Percentiles rank a stretch among this genome's conserved stretches.
phyloP scores from a whole-genome alignment of 2,888 invertebrate genomes.

The Lottia scabra region DNA sequence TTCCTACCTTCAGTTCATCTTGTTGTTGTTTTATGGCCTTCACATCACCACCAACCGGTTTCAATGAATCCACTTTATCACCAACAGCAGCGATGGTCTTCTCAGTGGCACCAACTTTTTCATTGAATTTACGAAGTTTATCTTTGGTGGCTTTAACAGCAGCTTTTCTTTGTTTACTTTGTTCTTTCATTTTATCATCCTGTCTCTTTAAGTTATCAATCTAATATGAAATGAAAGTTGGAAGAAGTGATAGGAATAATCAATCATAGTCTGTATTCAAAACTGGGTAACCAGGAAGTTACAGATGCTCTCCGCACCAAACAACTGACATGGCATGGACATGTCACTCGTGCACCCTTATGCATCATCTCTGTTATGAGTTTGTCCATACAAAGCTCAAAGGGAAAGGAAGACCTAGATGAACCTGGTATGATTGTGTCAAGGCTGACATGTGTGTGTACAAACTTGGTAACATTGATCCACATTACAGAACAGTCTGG shows the following conservation, averaged over 20 bases:
- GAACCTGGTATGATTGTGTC: no score
- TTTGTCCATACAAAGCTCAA: no score
- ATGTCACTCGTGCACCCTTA: no score
- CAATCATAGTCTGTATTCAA: no score
- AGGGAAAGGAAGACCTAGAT: no score
- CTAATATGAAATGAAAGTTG: conserved; percentile 70
- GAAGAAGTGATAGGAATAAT: background rate
- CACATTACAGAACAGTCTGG: no score
- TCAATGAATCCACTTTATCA: conserved; percentile 55
- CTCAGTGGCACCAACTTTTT: conserved; percentile 43
- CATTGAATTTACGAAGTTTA: conserved; percentile 48
- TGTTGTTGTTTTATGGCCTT: conserved; percentile 91
- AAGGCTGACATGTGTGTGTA: no score
- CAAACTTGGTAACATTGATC: no score
- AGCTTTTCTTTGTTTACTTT: conserved; percentile 72
- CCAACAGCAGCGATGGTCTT: conserved; percentile 53
- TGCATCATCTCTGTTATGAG: no score
- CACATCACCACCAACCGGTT: conserved; percentile 91
- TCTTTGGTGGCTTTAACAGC: conserved; percentile 54
- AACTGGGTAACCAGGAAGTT: no score
- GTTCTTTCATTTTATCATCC: conserved; percentile 83
- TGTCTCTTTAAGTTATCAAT: conserved; percentile 82
- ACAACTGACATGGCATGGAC: no score
- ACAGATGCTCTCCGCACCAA: no score
- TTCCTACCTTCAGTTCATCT: conserved; percentile 81